Base-by-base conservation (phyloP, 1,140 invertebrate genomes). In the Calosoma granatense region DNA sequence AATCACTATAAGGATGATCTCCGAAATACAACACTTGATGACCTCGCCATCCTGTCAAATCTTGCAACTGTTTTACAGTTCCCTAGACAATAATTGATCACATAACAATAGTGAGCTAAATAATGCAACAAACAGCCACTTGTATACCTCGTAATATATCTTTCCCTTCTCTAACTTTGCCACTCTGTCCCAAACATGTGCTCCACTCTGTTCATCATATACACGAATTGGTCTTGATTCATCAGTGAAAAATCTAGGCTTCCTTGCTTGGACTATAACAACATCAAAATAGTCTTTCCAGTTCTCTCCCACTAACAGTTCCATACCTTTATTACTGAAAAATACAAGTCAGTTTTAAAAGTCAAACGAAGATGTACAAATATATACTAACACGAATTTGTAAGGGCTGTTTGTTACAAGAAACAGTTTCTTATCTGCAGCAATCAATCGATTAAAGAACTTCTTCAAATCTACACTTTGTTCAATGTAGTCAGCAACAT, bases 321-420 rank as follows among this genome's bases (percentile, higher is more conserved):
- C 84, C 92, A 98, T 94, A 2, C 95, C 95, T 62, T 83, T 84
- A 72, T 97, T 86, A 23, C 94, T 97, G 70, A 14, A 75, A 76
- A 63, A 62, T 63, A 64, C 65, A 62, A n/a, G n/a, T n/a, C n/a
- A n/a, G n/a, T n/a, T 55, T n/a, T 57, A 51, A 53, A 51, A 51
- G 54, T 2, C 51, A 55, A 52, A 36, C 20, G 19, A 56, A 36
- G 41, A 55, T 54, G 39, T 54, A 54, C 53, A 57, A 39, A 56
- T 20, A 41, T 12, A 20, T 51, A 85, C 90, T 87, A 81, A 97
- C 94, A 97, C 93, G 81, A 98, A 98, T 64, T 88, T 84, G 71
- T 87, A 98, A 0, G 94, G 94, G 74, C 93, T 97, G 68, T 98
- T 98, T 6, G 95, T 97, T 1, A 98, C 92, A 17, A 98, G 74